Base-by-base conservation (phyloP, 1,140 invertebrate genomes). In the Hylaeus volcanicus region DNA sequence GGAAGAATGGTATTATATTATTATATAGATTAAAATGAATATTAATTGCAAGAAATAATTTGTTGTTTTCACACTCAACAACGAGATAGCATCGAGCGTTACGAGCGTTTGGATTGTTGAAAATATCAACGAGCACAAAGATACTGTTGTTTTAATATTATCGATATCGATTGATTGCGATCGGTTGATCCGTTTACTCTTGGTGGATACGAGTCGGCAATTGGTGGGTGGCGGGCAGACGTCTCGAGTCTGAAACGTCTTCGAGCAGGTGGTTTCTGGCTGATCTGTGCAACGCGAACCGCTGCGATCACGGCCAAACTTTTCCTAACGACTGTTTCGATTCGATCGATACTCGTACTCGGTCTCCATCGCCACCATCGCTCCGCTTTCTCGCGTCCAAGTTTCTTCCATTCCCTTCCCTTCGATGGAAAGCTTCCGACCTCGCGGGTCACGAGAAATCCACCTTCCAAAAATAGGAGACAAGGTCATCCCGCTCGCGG, bases 381-480 rank as follows among this genome's bases (percentile, higher is more conserved):
- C 51, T 2, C 41, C 48, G 12, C 51, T 37, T 26, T 0, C 60
- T 5, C 51, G 5, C 51, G 5, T n/a, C 14, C n/a, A 11, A 73
- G 15, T 53, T 43, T 55, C 58, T 9, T 45, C n/a, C 53, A 43
- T 72, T 73, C n/a, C 55, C 45, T 41, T 39, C 71, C 41, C 12
- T 41, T 43, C 15, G 43, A 26, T 9, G 61, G n/a, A 45, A 72
- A 41, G n/a, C 51, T 26, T 70, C 51, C n/a, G 45, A 72, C 11
- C 6, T 11, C 39, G 3, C 14, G 48, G 74, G 56, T 82, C 60
- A 64, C 82, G 82, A 82, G 71, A 83, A 86, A 81, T 71, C 64
- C 61, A 58, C 60, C 39, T 74, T 84, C 86, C 74, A 76, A 87
- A 88, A 88, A 88, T 88, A 87, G 79, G 70, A 45, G 51, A 53